phyloP scores from a whole-genome alignment of 2,113 vertebrate species.

The Protobothrops mucrosquamatus region DNA sequence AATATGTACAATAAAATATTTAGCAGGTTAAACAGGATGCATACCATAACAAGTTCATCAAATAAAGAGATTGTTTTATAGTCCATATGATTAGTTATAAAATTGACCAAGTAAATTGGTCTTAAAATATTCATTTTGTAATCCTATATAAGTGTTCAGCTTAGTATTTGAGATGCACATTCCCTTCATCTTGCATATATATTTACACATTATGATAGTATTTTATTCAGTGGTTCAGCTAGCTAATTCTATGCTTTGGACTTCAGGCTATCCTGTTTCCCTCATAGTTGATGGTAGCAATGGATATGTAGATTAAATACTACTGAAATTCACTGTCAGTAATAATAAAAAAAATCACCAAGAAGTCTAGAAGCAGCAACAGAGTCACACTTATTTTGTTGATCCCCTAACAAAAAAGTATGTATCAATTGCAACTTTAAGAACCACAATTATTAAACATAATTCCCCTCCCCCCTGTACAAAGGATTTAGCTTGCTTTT shows the following conservation, averaged over 20 bases:
- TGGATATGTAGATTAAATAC: background rate
- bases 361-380: background rate
- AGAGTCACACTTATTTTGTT: background rate
- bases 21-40: background rate
- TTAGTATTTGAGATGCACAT: background rate
- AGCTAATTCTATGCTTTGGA: background rate
- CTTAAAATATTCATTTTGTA: conserved; percentile 17
- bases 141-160: background rate
- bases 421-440: background rate
- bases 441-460: background rate
- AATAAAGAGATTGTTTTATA: background rate
- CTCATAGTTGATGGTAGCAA: background rate
- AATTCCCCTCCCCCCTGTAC: background rate
- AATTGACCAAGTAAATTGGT: background rate
- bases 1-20: conserved; percentile 7
- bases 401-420: background rate
- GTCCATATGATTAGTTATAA: background rate
- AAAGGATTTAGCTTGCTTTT: background rate
- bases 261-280: background rate
- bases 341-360: background rate
- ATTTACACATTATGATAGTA: background rate
- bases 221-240: background rate
- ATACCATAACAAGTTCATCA: background rate
- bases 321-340: background rate
- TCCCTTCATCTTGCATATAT: background rate